Conservation (phyloP, 1,140 invertebrate genomes). For the Hormaphis cornu region DNA sequence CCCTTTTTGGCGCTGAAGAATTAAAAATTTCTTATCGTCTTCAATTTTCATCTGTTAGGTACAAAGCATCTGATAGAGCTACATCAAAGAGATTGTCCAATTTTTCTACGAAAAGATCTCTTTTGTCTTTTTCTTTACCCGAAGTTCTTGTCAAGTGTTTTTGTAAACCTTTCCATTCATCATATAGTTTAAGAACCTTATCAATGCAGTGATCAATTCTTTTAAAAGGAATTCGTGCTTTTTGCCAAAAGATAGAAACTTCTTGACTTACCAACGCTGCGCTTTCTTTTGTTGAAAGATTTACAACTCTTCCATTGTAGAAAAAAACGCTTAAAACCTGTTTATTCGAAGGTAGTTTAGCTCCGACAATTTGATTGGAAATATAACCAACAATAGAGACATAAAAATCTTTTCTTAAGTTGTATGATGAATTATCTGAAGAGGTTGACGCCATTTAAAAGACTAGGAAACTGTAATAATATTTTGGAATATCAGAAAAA, state of each 20-base stretch:
- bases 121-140: not conserved
- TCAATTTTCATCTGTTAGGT: not conserved
- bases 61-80: not conserved
- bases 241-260: too few relatives aligned
- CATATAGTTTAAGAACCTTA: constrained; percentile 32
- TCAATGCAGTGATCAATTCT: constrained; percentile 31
- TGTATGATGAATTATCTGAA: not conserved
- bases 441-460: not conserved
- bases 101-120: not conserved
- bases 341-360: constrained; percentile 22
- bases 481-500: too few relatives aligned
- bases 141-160: constrained; percentile 24
- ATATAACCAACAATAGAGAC: not conserved
- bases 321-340: constrained; percentile 34
- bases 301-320: constrained; percentile 30
- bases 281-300: not conserved
- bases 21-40: not conserved
- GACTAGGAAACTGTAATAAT: too few relatives aligned
- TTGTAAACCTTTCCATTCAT: constrained; percentile 32
- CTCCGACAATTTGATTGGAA: not conserved
- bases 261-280: not conserved
- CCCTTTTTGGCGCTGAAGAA: not conserved
- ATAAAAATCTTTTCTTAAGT: not conserved
- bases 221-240: too few relatives aligned
- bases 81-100: not conserved